Conservation (phyloP, 2,888 invertebrate genomes). For the Harmothoe impar region DNA sequence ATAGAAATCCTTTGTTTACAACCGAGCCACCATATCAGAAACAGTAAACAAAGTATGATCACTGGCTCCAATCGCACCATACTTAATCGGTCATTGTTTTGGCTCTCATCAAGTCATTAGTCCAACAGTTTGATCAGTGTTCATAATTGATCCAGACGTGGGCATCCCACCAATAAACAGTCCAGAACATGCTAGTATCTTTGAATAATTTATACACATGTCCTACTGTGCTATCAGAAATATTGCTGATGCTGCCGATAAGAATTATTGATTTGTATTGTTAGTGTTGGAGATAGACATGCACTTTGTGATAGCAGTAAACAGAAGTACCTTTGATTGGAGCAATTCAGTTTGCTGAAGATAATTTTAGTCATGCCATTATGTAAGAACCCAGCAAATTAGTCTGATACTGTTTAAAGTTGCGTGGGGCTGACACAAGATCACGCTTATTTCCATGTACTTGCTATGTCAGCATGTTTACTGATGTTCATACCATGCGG, state of each 20-base stretch:
- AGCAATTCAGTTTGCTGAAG: too few relatives aligned
- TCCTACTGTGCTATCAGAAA: not conserved
- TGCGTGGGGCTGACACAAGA: too few relatives aligned
- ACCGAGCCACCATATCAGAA: too few relatives aligned
- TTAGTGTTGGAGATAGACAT: not conserved
- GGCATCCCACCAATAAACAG: not conserved
- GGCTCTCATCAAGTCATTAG: constrained; percentile 42
- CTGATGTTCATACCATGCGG: too few relatives aligned
- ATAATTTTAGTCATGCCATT: too few relatives aligned
- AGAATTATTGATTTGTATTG: constrained; percentile 5
- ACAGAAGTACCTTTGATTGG: too few relatives aligned
- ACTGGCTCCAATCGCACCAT: not conserved
- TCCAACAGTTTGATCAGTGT: constrained; percentile 31
- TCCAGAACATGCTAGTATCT: constrained; percentile 10
- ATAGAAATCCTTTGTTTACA: too few relatives aligned
- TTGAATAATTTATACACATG: not conserved
- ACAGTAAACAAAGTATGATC: not conserved
- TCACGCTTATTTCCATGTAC: too few relatives aligned
- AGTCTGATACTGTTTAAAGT: too few relatives aligned
- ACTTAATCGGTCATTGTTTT: not conserved
- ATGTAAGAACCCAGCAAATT: too few relatives aligned
- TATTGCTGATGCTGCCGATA: constrained; percentile 11
- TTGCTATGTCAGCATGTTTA: too few relatives aligned
- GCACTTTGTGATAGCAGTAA: not conserved
- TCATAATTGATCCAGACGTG: not conserved